Base-by-base conservation (phyloP, 1,140 invertebrate genomes). In the Pomacea maculata region DNA sequence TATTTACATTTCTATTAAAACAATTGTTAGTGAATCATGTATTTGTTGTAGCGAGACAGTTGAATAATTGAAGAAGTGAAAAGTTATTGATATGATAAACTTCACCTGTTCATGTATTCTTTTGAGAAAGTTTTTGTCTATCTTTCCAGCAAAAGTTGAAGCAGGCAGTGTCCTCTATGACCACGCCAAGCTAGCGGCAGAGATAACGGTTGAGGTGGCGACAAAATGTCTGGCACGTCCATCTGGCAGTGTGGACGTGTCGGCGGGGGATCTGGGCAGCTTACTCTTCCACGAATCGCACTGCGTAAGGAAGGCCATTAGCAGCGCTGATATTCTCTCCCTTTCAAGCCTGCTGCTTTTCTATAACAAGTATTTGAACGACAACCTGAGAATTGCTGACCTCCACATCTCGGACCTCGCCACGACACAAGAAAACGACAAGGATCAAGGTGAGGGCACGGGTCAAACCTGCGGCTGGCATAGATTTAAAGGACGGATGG, bases 281-380 rank as follows among this genome's bases (percentile, higher is more conserved):
- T 15, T 71, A 7, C 63, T 65, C 11, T 78, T 78, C 77, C 77
- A 78, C 77, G 77, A 78, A 65, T 70, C 29, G 4, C 34, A 1
- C 11, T 21, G 57, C 11, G 77, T 78, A 17, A 64, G 25, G 45
- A 14, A 25, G 34, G 15, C 70, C 77, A n/a, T 78, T n/a, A 25
- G 17, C 29, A n/a, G 54, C 8, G 54, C 70, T 2, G 45, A 68
- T 15, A 12, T 21, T 12, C 25, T 70, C 34, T 17, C 63, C 6
- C 10, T 34, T n/a, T 52, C n/a, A 29, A 29, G 25, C 25, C 77
- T 54, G 12, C 52, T 78, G 29, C 34, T 29, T 21, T 34, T n/a
- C 21, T 52, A 65, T 11, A 14, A 70, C 21, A n/a, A 78, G 45
- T 45, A 55, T 52, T 34, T 70, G 65, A n/a, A 68, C 21, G 67